These are phyloP conservation scores for Cataglyphis hispanica DNA, from an alignment of 1,140 invertebrate species.

Conservation along the genomic window DNA sequence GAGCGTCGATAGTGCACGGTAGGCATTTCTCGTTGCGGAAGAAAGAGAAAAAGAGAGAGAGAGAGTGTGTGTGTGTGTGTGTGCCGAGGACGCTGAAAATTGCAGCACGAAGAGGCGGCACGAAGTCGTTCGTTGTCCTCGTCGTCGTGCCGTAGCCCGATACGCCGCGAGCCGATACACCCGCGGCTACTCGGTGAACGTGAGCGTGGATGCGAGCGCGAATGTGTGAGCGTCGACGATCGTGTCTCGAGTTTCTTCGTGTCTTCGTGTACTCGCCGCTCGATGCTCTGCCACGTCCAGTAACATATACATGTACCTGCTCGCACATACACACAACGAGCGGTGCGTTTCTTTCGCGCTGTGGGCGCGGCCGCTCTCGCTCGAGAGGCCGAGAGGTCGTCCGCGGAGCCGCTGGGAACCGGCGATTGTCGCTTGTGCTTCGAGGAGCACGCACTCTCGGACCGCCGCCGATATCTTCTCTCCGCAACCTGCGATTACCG, in stretches of 20 bases:
- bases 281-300: constrained; percentile 15
- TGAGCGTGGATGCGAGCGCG: constrained; percentile 37
- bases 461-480: constrained; percentile 38
- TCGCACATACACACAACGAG: neutral
- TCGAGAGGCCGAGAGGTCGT: constrained; percentile 83
- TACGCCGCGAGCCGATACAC: constrained; percentile 55
- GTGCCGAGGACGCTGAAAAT: constrained; percentile 68
- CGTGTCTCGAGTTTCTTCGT: constrained; percentile 45
- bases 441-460: constrained; percentile 74
- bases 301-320: neutral
- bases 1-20: constrained; percentile 66
- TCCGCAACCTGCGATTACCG: constrained; percentile 74
- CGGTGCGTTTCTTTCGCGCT: constrained; percentile 78
- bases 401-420: constrained; percentile 80
- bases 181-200: constrained; percentile 25
- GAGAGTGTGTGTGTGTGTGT: no score
- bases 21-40: constrained; percentile 52
- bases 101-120: constrained; percentile 69
- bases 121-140: constrained; percentile 45
- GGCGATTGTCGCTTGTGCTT: constrained; percentile 82
- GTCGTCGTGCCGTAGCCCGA: constrained; percentile 25
- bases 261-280: constrained; percentile 39
- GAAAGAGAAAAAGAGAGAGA: neutral
- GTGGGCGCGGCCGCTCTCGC: constrained; percentile 82
- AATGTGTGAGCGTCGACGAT: constrained; percentile 3